These are phyloP conservation scores for Scolopax rusticola DNA, from an alignment of 2,797 vertebrate genomes.

Conservation along the genomic window DNA sequence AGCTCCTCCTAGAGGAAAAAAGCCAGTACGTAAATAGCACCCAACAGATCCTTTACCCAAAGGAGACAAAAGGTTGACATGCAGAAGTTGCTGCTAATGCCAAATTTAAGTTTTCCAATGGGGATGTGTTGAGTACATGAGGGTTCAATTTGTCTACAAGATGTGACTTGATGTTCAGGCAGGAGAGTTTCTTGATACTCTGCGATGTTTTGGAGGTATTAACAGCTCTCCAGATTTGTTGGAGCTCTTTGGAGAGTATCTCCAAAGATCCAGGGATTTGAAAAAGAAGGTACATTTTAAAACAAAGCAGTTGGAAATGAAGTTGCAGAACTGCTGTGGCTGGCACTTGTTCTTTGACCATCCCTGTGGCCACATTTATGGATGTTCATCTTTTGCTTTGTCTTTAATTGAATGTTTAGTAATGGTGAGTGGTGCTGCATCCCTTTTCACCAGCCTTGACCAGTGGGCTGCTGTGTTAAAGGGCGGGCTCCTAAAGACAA, in stretches of 20 bases:
- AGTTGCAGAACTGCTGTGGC: background rate
- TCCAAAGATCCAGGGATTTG: background rate
- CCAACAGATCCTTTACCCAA: slow-evolving; percentile 54
- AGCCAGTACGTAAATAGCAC: slow-evolving; percentile 60
- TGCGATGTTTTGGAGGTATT: background rate
- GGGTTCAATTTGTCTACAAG: background rate
- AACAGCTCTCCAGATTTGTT: background rate
- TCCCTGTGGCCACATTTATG: fast-evolving
- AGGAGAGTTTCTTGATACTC: background rate
- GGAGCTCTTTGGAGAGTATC: background rate
- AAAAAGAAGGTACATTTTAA: background rate
- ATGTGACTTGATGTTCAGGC: background rate
- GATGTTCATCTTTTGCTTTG: background rate
- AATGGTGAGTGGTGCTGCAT: background rate
- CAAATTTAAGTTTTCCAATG: slow-evolving; percentile 26
- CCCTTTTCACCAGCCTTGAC: background rate
- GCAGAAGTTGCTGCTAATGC: slow-evolving; percentile 31
- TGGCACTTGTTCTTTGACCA: background rate
- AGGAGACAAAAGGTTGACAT: slow-evolving; percentile 61
- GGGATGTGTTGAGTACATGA: background rate
- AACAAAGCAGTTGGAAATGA: fast-evolving
- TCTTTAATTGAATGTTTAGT: background rate
- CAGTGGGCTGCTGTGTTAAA: background rate
- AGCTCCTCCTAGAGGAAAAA: slow-evolving; percentile 71
- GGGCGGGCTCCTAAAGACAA: background rate